These are phyloP conservation scores for Tenthredo amoena DNA, from an alignment of 2,888 invertebrate species.

Conservation along the genomic window DNA sequence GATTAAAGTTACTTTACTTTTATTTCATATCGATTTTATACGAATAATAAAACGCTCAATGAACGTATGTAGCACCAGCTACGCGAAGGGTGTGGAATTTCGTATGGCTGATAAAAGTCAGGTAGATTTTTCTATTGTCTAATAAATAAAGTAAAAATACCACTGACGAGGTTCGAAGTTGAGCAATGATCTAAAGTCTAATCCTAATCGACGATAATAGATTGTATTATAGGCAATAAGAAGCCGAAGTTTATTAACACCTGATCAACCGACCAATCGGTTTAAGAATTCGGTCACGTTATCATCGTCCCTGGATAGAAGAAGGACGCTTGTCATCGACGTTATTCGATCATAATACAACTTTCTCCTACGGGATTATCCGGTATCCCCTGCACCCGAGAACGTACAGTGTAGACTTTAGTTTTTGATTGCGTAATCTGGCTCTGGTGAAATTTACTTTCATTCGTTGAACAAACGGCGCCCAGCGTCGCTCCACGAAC, in stretches of 20 bases:
- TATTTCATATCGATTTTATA: background rate
- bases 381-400: background rate
- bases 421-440: constrained; percentile 57
- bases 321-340: constrained; percentile 9
- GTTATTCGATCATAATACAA: constrained; percentile 11
- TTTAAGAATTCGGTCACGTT: background rate
- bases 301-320: background rate
- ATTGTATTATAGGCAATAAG: background rate
- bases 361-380: constrained; percentile 25
- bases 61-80: background rate
- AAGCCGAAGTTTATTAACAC: background rate
- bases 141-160: background rate
- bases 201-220: constrained; percentile 1
- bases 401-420: background rate
- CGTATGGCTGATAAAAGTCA: background rate
- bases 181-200: background rate
- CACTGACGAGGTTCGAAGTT: background rate
- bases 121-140: background rate
- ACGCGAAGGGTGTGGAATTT: background rate
- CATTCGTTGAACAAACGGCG: constrained; percentile 57
- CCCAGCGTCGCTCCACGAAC: background rate
- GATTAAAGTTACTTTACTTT: background rate
- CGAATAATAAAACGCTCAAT: background rate
- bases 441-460: constrained; percentile 69
- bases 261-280: constrained; percentile 8